Evolutionary conservation across 92 coral and sea anemone genomes (phyloP), one percentile per base, ranked within the genome.

Genomic region (Zoanthus gigantus): DNA sequence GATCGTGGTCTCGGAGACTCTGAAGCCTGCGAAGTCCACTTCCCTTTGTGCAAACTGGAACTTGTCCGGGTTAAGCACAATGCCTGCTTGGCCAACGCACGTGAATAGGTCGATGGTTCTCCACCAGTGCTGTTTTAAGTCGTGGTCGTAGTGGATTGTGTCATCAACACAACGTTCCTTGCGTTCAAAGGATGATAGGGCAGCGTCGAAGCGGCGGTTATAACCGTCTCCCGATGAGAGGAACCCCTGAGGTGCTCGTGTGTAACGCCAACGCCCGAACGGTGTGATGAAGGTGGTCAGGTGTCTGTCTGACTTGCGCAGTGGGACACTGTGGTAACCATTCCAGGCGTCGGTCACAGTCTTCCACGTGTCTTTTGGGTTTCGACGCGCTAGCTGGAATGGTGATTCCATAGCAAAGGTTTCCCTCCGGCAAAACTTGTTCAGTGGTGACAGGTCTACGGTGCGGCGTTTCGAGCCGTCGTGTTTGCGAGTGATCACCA

Each of bases 391-490:
- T 2, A 85, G 37, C 30, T 85, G 67, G 89, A 85, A 85, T 0
- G 89, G 89, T 47, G 89, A 72, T 60, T 85, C 89, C 53, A 63
- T 85, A 23, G 89, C 89, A 42, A 85, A 85, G 18, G 89, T 74
- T 18, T 85, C 89, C 54, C 89, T 69, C 68, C 50, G 37, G 18
- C 89, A 85, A 34, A 53, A 53, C 15, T n/a, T 53, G 42, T 34
- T 34, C 2, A 34, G 2, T 34, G 42, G 42, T 34, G 42, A 34
- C 42, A 34, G 42, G 42, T 34, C 42, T 34, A 34, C 42, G 42
- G 42, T 34, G 42, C 42, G 42, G 42, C 42, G 42, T 34, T 0
- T 0, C 2, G 42, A 34, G 42, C 42, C 42, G 42, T 34, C 42
- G 2, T 34, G 42, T 34, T 34, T 34, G 42, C 42, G 42, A 34